Evolutionary conservation across 1,140 invertebrate species (phyloP), one percentile per base, ranked within the genome.

Genomic region (Drosophila gunungcola): DNA sequence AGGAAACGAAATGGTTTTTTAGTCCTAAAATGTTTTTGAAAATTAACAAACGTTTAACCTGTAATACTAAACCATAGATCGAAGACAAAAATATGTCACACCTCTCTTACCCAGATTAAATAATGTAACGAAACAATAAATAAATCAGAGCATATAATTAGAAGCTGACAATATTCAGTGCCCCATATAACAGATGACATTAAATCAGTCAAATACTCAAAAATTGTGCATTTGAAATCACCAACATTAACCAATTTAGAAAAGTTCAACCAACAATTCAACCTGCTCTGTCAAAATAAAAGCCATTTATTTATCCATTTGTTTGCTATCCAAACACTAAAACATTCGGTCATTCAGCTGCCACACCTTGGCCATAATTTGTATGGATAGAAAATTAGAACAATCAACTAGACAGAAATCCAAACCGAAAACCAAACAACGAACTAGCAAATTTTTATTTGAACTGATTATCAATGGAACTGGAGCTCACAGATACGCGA

Each of bases 391-490:
- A 46, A 76, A 76, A 76, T 58, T 65, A 39, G 27, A 76, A 73
- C 62, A 65, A 65, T 57, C 43, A 48, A 65, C 49, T 76, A 36
- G 34, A 41, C 48, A 32, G 43, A 62, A 49, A 46, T 38, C 34
- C 34, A 46, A 60, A 51, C 55, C 46, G 11, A 70, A 41, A 55
- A 46, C 52, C 46, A 76, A 54, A 76, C 72, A 76, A 75, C 67
- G 73, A 76, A 75, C 67, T 62, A 76, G 61, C 73, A 52, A 76
- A 67, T 43, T 46, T 75, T 61, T 76, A 41, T 62, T n/a, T 39
- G 16, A 76, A 76, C 58, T 76, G 73, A 75, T 76, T 76, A 76
- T 67, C 68, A 75, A 76, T 76, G 73, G 60, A 75, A 67, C 73
- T 76, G 54, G 72, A 75, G 62, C 45, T 64, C 51, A 29, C 69